Evolutionary conservation across 2,888 invertebrate genomes (phyloP).

Genomic region (Panopea generosa): DNA sequence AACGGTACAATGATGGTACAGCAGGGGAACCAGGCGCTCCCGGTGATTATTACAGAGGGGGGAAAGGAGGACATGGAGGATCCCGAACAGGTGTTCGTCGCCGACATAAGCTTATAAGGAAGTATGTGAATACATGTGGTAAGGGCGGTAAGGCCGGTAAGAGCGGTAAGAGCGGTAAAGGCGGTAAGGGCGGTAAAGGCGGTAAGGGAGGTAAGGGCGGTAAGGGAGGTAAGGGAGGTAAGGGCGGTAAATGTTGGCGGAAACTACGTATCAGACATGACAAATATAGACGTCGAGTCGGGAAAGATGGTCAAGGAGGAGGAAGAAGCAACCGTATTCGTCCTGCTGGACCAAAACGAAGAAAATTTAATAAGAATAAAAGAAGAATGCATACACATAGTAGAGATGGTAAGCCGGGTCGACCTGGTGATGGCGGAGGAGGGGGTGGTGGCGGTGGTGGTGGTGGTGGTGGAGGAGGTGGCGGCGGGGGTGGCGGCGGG

Average conservation of each 20-base stretch:
- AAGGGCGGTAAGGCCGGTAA: background rate
- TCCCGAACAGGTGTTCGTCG: background rate
- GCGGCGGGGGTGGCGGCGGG: background rate
- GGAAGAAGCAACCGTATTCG: background rate
- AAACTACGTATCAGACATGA: background rate
- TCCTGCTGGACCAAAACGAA: background rate
- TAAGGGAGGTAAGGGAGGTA: background rate
- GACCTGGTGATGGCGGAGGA: background rate
- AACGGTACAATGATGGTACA: too few relatives aligned
- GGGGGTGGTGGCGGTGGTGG: slow-evolving; percentile 1
- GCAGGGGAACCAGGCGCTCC: too few relatives aligned
- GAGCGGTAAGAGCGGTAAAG: too few relatives aligned
- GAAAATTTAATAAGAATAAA: background rate
- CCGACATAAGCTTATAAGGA: background rate
- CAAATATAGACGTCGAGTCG: background rate
- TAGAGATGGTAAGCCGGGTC: background rate
- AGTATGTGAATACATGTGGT: background rate
- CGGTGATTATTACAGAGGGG: too few relatives aligned
- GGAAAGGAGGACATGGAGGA: background rate
- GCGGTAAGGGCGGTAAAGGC: too few relatives aligned
- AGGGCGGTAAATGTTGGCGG: background rate
- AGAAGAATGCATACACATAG: background rate
- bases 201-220: background rate
- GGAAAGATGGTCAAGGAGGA: background rate
- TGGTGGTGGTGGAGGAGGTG: background rate